phyloP scores from a whole-genome alignment of 2,797 vertebrate species.

The Chelonia mydas region DNA sequence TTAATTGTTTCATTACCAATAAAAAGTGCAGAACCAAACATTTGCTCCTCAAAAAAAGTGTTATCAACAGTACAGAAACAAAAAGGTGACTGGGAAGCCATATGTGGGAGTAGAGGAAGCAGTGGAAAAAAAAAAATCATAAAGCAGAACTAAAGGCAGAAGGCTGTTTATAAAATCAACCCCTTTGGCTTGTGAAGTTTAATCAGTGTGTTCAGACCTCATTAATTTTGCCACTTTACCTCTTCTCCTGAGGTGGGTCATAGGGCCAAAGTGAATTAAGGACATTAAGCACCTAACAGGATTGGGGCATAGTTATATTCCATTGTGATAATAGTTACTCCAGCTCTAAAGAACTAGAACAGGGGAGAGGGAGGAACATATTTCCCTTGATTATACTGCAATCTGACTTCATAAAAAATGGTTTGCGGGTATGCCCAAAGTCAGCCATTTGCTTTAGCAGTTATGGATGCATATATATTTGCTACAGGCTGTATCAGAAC shows the following conservation, averaged over 20 bases:
- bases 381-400: not conserved
- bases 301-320: conserved; percentile 46
- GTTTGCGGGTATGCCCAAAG: not conserved
- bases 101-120: not conserved
- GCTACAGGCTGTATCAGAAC: not conserved
- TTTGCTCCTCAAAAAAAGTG: not conserved
- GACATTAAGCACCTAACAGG: not conserved
- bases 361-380: not conserved
- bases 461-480: not conserved
- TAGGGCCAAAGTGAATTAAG: conserved; percentile 54
- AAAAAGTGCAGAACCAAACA: conserved; percentile 30
- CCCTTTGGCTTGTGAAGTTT: conserved; percentile 16
- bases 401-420: conserved; percentile 28
- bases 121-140: not conserved
- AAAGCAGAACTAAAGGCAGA: not conserved
- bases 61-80: not conserved
- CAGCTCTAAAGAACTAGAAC: conserved; percentile 18
- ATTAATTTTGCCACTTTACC: conserved; percentile 28
- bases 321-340: conserved; percentile 21
- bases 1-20: conserved; percentile 57
- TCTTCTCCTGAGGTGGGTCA: not conserved
- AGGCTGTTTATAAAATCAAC: conserved; percentile 42
- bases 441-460: not conserved
- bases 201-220: conserved; percentile 43
- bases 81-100: not conserved